phyloP scores from a whole-genome alignment of 2,113 vertebrate species.

The Zosterops borbonicus region DNA sequence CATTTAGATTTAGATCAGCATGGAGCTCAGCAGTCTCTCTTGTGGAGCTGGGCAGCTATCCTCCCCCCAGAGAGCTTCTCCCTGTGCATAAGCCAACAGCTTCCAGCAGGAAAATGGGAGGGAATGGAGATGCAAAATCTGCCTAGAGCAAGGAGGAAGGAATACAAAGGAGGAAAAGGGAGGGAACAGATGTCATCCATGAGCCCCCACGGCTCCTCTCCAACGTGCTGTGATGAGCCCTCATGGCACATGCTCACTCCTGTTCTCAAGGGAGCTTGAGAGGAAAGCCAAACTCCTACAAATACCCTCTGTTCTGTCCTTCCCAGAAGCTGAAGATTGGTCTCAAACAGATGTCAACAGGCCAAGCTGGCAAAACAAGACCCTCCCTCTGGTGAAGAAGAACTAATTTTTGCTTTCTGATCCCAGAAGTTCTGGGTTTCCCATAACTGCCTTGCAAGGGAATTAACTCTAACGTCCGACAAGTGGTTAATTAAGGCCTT shows the following conservation, averaged over 20 bases:
- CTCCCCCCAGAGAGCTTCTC: neutral
- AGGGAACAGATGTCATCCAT: constrained; percentile 27
- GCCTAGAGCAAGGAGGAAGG: neutral
- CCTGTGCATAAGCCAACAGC: neutral
- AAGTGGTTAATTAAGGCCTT: constrained; percentile 9
- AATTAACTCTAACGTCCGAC: neutral
- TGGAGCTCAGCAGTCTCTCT: neutral
- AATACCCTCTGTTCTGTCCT: neutral
- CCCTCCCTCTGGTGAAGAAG: neutral
- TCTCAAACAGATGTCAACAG: neutral
- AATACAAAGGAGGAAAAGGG: constrained; percentile 3
- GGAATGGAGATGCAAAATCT: neutral
- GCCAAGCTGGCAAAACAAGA: neutral
- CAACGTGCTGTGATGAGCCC: neutral
- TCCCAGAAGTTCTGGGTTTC: neutral
- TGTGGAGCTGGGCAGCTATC: neutral
- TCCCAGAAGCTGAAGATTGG: neutral
- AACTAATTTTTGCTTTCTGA: neutral
- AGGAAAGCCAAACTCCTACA: neutral
- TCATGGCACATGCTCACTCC: neutral
- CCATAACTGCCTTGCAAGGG: neutral
- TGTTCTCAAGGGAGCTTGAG: neutral
- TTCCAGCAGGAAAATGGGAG: constrained; percentile 1
- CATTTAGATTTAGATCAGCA: neutral
- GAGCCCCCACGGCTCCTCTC: neutral